A percentile compares a stretch with the other conserved stretches of the same genome.
Evolutionary conservation across 2,888 invertebrate species (phyloP).

Genomic region (Apotomis betuletana): DNA sequence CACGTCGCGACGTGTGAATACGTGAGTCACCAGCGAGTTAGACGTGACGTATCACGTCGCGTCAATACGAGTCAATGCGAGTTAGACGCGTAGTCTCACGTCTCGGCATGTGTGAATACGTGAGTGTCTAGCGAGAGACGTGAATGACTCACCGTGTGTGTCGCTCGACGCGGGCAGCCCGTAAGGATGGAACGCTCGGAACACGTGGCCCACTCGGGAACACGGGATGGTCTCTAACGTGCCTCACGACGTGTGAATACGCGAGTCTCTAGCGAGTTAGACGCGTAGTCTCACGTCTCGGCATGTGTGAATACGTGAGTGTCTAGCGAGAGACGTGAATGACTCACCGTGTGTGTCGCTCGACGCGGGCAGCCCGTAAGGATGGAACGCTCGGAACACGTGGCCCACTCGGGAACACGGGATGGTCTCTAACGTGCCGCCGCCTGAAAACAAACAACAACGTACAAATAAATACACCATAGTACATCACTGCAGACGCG

Average conservation of each 20-base stretch:
- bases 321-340: too few relatives aligned
- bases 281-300: too few relatives aligned
- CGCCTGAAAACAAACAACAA: conserved; percentile 77
- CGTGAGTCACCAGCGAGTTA: too few relatives aligned
- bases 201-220: conserved; percentile 98
- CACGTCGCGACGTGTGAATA: too few relatives aligned
- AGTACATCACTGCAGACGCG: too few relatives aligned
- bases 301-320: neutral
- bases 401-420: conserved; percentile 98
- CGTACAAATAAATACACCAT: too few relatives aligned
- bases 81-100: too few relatives aligned
- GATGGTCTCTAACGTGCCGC: conserved; percentile 95
- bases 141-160: conserved; percentile 89
- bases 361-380: conserved; percentile 94
- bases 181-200: conserved; percentile 97
- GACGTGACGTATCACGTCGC: too few relatives aligned
- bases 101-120: neutral
- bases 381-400: conserved; percentile 97
- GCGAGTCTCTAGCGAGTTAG: too few relatives aligned
- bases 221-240: conserved; percentile 96
- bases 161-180: conserved; percentile 93
- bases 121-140: too few relatives aligned
- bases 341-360: conserved; percentile 93
- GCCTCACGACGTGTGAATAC: conserved; percentile 72
- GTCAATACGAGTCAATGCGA: too few relatives aligned